Conservation (phyloP, 2,888 invertebrate species). For the Thereva unica region DNA sequence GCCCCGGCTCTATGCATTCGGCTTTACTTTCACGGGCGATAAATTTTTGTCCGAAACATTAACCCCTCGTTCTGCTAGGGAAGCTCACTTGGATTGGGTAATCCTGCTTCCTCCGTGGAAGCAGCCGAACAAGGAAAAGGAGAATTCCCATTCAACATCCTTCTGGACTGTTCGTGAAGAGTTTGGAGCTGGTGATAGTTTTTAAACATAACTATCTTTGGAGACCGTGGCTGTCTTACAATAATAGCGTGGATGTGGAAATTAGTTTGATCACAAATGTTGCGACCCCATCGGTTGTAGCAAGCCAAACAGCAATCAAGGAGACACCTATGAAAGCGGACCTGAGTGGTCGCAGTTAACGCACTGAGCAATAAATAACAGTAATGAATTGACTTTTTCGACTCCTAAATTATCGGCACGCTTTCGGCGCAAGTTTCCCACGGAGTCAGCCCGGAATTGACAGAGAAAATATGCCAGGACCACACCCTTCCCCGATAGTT, state of each 20-base stretch:
- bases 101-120: not conserved
- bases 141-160: too few relatives aligned
- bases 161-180: too few relatives aligned
- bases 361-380: conserved; percentile 27
- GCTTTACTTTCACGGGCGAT: conserved; percentile 42
- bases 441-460: conserved; percentile 32
- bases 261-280: not conserved
- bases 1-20: conserved; percentile 18
- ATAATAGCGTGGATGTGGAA: too few relatives aligned
- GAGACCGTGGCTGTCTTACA: too few relatives aligned
- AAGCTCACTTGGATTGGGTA: not conserved
- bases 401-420: conserved; percentile 39
- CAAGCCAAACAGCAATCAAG: conserved; percentile 30
- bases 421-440: conserved; percentile 39
- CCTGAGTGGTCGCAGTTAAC: not conserved
- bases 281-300: not conserved
- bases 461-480: conserved; percentile 39
- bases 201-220: too few relatives aligned
- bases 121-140: too few relatives aligned
- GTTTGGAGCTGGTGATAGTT: too few relatives aligned
- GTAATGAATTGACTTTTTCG: conserved; percentile 28
- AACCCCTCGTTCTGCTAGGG: conserved; percentile 26
- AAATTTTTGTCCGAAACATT: conserved; percentile 43
- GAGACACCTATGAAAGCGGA: not conserved
- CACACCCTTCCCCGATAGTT: conserved; percentile 26